A percentile compares a stretch with the other conserved stretches of the same genome.
These are phyloP conservation scores for Enteromius trimaculatus DNA, from an alignment of 2,797 vertebrate genomes.

Conservation along the genomic window DNA sequence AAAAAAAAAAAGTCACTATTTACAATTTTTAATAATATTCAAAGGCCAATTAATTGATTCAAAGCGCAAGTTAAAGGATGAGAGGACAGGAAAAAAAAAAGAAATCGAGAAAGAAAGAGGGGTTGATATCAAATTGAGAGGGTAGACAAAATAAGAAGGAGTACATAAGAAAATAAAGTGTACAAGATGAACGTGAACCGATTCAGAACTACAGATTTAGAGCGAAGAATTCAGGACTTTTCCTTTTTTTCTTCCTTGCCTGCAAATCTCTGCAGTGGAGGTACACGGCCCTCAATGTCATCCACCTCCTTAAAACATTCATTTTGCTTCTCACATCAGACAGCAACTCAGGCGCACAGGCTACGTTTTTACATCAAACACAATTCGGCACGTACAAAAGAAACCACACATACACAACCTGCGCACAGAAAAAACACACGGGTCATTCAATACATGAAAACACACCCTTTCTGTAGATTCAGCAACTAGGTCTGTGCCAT, in stretches of 20 bases:
- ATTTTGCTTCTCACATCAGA: conserved; percentile 88
- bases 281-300: conserved; percentile 80
- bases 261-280: conserved; percentile 88
- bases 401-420: conserved; percentile 75
- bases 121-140: conserved; percentile 47
- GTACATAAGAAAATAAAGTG: conserved; percentile 51
- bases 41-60: conserved; percentile 87
- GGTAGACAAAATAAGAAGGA: conserved; percentile 54
- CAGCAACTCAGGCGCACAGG: conserved; percentile 63
- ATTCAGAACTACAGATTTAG: conserved; percentile 88
- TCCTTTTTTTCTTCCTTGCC: conserved; percentile 67
- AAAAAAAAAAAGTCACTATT: conserved; percentile 80
- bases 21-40: conserved; percentile 94
- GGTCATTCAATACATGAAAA: conserved; percentile 79
- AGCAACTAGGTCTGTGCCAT: conserved; percentile 64
- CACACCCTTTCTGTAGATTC: conserved; percentile 75
- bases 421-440: conserved; percentile 72
- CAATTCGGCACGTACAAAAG: conserved; percentile 74
- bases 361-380: conserved; percentile 57
- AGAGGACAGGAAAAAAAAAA: conserved; percentile 35
- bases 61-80: conserved; percentile 67
- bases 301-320: conserved; percentile 77
- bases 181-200: conserved; percentile 70
- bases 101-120: conserved; percentile 38
- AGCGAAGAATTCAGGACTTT: conserved; percentile 69